Conservation (phyloP, 2,888 invertebrate genomes). For the Neelides folsomi region DNA sequence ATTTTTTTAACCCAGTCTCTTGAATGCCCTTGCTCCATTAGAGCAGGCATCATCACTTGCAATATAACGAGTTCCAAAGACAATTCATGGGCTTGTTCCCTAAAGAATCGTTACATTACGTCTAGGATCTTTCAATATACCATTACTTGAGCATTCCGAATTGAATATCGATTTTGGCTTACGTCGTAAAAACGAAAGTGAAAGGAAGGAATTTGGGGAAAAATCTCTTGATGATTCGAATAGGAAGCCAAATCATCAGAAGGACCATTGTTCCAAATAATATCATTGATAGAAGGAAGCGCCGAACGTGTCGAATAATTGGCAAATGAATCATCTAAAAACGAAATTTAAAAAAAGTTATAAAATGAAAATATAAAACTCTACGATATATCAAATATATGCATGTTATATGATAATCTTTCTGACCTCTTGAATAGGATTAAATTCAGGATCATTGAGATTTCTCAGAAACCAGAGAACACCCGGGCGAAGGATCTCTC, state of each 20-base stretch:
- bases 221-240: conserved; percentile 63
- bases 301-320: conserved; percentile 74
- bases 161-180: conserved; percentile 12
- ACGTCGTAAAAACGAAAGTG: conserved; percentile 56
- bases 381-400: conserved; percentile 3
- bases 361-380: conserved; percentile 7
- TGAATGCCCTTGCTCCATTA: conserved; percentile 92
- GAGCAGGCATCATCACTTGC: conserved; percentile 88
- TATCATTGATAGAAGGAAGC: conserved; percentile 82
- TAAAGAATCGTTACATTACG: conserved; percentile 7
- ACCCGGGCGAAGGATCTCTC: conserved; percentile 91
- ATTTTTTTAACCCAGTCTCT: conserved; percentile 84
- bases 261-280: conserved; percentile 92
- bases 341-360: no score
- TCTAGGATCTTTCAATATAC: background rate
- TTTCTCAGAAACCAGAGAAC: conserved; percentile 97
- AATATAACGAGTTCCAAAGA: conserved; percentile 80
- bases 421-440: conserved; percentile 84
- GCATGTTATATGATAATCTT: background rate
- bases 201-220: conserved; percentile 89
- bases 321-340: conserved; percentile 84
- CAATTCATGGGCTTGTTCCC: conserved; percentile 65
- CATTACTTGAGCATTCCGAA: background rate
- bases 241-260: conserved; percentile 90
- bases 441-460: conserved; percentile 97